Percentiles rank a stretch among this genome's conserved stretches.
Conservation (phyloP, 2,113 vertebrate species). For the Cynopterus brachyotis region DNA sequence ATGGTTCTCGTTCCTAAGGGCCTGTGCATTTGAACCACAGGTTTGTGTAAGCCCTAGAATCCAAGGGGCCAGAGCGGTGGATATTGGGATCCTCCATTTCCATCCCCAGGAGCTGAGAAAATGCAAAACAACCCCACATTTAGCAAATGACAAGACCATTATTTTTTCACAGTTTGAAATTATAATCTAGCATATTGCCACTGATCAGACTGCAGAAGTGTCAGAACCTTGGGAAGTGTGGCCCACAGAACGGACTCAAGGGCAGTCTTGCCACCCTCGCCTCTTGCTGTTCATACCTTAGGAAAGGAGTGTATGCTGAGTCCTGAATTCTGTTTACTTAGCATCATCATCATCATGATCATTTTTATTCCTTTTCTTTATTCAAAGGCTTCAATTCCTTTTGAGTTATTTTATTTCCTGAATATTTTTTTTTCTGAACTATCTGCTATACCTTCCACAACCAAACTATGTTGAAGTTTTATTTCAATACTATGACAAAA, state of each 20-base stretch:
- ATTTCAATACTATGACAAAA: conserved; percentile 95
- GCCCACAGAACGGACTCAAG: conserved; percentile 37
- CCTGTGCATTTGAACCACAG: not conserved
- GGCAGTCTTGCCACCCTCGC: conserved; percentile 47
- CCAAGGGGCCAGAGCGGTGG: not conserved
- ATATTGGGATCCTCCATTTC: conserved; percentile 74
- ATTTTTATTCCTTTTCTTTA: conserved; percentile 53
- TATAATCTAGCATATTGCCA: conserved; percentile 72
- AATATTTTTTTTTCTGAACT: conserved; percentile 86
- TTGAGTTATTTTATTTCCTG: conserved; percentile 77
- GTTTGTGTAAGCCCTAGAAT: not conserved
- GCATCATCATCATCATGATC: not conserved
- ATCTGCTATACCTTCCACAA: conserved; percentile 93
- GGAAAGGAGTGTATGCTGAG: conserved; percentile 76
- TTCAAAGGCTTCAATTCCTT: conserved; percentile 83
- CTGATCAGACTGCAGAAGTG: conserved; percentile 68
- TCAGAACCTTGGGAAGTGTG: conserved; percentile 5
- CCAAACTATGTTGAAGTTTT: conserved; percentile 94
- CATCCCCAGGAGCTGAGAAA: conserved; percentile 83
- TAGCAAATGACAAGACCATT: conserved; percentile 83
- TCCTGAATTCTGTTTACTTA: conserved; percentile 46
- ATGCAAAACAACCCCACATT: conserved; percentile 78
- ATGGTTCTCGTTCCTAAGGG: not conserved
- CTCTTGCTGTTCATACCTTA: conserved; percentile 64
- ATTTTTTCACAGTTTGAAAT: conserved; percentile 81